Percentiles rank a stretch among this genome's conserved stretches.
These are phyloP conservation scores for Pseudeuparius sepicola DNA, from an alignment of 2,888 invertebrate species.

Conservation along the genomic window DNA sequence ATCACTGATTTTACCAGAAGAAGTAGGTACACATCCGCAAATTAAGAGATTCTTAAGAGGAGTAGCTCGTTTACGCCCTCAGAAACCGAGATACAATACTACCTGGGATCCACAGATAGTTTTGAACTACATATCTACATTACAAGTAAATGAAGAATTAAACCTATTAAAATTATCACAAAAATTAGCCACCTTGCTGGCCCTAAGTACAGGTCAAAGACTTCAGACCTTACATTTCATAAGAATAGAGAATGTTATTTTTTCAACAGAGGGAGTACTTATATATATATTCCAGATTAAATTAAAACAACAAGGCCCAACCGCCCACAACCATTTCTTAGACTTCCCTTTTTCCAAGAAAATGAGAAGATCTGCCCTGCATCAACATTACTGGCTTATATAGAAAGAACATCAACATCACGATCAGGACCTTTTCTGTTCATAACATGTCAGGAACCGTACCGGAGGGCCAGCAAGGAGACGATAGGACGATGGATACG, in stretches of 20 bases:
- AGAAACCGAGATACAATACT: conserved; percentile 3
- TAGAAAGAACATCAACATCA: too few species aligned
- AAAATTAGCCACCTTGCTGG: conserved; percentile 4
- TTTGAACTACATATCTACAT: too few species aligned
- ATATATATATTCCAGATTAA: conserved; percentile 8
- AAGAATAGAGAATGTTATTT: conserved; percentile 1
- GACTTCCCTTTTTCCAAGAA: conserved; percentile 11
- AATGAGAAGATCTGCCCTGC: conserved; percentile 14
- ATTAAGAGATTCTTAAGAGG: conserved; percentile 7
- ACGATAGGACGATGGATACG: conserved; percentile 14
- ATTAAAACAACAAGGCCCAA: conserved; percentile 6
- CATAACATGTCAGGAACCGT: not conserved
- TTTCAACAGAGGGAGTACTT: too few species aligned
- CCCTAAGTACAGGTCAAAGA: conserved; percentile 6
- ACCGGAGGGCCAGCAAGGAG: too few species aligned
- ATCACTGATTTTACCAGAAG: conserved; percentile 5
- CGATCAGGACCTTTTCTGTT: conserved; percentile 2
- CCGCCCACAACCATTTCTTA: conserved; percentile 11
- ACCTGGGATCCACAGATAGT: conserved; percentile 7
- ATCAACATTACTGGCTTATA: conserved; percentile 7
- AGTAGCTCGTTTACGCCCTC: conserved; percentile 1
- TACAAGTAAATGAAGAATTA: too few species aligned
- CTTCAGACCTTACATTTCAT: conserved; percentile 7
- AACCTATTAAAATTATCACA: too few species aligned
- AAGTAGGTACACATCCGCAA: not conserved